Evolutionary conservation across 1,140 invertebrate species (phyloP), one percentile per base, ranked within the genome.

Genomic region (Bombus pyrosoma): DNA sequence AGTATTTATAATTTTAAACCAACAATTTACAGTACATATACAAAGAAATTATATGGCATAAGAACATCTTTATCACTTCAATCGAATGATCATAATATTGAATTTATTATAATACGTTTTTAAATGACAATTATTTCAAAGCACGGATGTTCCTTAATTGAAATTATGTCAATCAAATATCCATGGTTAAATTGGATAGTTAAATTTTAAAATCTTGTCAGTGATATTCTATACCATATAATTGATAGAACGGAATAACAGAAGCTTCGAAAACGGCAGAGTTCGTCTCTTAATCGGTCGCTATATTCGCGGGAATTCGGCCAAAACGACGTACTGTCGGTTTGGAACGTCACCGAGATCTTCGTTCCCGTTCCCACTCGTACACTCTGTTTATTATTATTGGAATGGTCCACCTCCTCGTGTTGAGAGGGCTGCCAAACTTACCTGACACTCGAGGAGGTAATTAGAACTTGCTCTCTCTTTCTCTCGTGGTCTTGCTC

Each of bases 341-440:
- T 82, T 88, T 43, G 68, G 34, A 71, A 59, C 77, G 57, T 89
- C 87, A 68, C 73, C 86, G 87, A 88, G 88, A 89, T 89, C 85
- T 81, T 82, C 77, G 73, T 76, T 76, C 84, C 69, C 72, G 76
- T 89, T 86, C 72, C 53, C 80, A 66, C 87, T 89, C 66, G 75
- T 43, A 62, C 72, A 62, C 69, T 87, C 81, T 83, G 87, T 89
- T 92, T 91, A 89, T 91, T 92, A 92, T 92, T 92, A 92, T 91
- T 92, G 90, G 89, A 92, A 89, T 86, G 83, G 83, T 83, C 87
- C 89, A 87, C 84, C 87, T 90, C 85, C 85, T 90, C 87, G 75
- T 85, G 85, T 76, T 87, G 81, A 83, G 85, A 91, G 81, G 80
- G 75, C 85, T 92, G 92, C 89, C 91, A 92, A 92, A 91, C 86